Conservation (phyloP, 2,113 vertebrate genomes). For the Carollia perspicillata region DNA sequence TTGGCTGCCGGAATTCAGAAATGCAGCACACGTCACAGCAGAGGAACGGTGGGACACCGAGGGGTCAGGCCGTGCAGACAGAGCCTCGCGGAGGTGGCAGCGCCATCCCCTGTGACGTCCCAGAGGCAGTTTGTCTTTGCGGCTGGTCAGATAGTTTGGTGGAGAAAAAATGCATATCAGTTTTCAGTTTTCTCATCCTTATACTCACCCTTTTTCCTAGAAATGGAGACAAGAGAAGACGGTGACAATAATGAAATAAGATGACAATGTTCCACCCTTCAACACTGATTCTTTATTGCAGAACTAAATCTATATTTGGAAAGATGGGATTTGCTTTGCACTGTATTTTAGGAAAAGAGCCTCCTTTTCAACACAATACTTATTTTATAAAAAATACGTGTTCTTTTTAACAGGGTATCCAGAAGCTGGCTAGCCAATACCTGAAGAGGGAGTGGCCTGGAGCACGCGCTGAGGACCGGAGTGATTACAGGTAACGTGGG, state of each 20-base stretch:
- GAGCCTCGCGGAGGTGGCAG: neutral
- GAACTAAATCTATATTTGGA: constrained; percentile 30
- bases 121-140: neutral
- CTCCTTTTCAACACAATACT: constrained; percentile 11
- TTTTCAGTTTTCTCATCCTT: constrained; percentile 28
- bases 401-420: constrained; percentile 88
- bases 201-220: neutral
- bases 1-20: constrained; percentile 17
- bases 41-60: neutral
- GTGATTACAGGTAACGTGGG: constrained; percentile 92
- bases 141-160: neutral
- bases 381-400: constrained; percentile 19
- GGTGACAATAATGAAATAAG: constrained; percentile 4
- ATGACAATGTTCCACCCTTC: neutral
- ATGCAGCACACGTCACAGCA: neutral
- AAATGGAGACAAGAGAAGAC: neutral
- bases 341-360: constrained; percentile 38
- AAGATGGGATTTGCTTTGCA: constrained; percentile 25
- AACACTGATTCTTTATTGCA: neutral
- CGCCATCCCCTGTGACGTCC: neutral
- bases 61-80: neutral
- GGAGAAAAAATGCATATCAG: neutral
- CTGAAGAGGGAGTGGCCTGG: constrained; percentile 98
- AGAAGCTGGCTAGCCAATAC: constrained; percentile 97
- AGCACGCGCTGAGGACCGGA: constrained; percentile 92